phyloP scores from a whole-genome alignment of 2,797 vertebrate species.

The Centropyge bicolor region DNA sequence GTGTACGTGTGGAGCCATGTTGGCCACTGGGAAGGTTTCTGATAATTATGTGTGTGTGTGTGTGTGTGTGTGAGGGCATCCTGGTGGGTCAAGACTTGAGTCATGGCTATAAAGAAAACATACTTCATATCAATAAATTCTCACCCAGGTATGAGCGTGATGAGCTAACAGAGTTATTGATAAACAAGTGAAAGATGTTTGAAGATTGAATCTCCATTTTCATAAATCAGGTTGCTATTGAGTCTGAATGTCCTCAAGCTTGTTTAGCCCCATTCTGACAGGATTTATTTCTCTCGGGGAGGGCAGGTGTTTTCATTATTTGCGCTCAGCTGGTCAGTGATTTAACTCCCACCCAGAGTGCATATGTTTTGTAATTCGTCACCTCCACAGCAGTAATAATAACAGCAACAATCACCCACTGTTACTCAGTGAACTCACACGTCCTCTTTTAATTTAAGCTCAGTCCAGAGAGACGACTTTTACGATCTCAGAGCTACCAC shows the following conservation, averaged over 20 bases:
- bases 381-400: neutral
- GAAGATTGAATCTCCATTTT: neutral
- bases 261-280: neutral
- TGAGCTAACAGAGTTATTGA: neutral
- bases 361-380: neutral
- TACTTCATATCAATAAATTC: neutral
- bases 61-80: neutral
- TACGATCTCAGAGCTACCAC: neutral
- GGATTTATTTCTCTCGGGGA: neutral
- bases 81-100: neutral
- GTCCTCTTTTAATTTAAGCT: neutral
- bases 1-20: neutral
- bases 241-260: neutral
- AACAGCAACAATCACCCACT: neutral
- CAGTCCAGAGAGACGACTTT: neutral
- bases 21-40: neutral
- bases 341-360: neutral
- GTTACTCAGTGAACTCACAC: neutral
- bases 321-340: constrained; percentile 5
- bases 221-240: neutral
- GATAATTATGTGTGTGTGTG: neutral
- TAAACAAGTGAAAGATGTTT: neutral
- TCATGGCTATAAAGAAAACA: neutral
- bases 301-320: neutral
- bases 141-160: neutral